These are phyloP conservation scores for Dinothrombium tinctorium DNA, from an alignment of 1,140 invertebrate genomes.

Conservation along the genomic window DNA sequence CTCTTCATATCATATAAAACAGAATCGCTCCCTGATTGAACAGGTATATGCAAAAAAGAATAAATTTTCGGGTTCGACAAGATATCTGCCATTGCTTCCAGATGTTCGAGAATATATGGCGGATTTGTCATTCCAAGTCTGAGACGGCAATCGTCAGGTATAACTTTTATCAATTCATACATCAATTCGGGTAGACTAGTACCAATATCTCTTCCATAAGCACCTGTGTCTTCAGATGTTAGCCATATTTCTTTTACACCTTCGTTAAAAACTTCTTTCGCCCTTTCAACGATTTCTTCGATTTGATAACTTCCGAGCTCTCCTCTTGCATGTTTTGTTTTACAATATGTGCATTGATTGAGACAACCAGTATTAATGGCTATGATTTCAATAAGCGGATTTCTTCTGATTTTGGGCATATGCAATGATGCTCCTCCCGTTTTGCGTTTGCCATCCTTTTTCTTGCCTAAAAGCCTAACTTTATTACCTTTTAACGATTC, in stretches of 20 bases:
- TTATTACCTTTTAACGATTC: slow-evolving; percentile 82
- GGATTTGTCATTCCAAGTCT: slow-evolving; percentile 90
- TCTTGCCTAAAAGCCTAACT: slow-evolving; percentile 46
- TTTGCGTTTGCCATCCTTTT: slow-evolving; percentile 52
- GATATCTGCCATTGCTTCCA: slow-evolving; percentile 65
- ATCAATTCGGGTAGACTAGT: slow-evolving; percentile 62
- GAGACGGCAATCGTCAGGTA: slow-evolving; percentile 57
- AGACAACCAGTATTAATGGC: slow-evolving; percentile 87
- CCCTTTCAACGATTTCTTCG: slow-evolving; percentile 28
- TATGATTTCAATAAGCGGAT: slow-evolving; percentile 91
- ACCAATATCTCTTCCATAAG: slow-evolving; percentile 84
- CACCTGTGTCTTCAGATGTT: slow-evolving; percentile 91
- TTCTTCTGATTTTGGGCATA: slow-evolving; percentile 80
- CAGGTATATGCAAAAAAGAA: slow-evolving; percentile 83
- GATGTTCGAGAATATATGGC: slow-evolving; percentile 84
- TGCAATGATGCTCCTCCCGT: slow-evolving; percentile 57
- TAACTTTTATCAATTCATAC: slow-evolving; percentile 60
- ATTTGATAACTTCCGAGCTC: slow-evolving; percentile 79
- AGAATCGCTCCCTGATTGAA: slow-evolving; percentile 81
- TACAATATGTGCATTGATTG: slow-evolving; percentile 96
- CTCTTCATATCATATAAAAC: slow-evolving; percentile 87
- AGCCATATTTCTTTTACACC: slow-evolving; percentile 94
- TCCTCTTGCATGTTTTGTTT: slow-evolving; percentile 89
- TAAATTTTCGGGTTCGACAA: slow-evolving; percentile 67
- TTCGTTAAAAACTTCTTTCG: slow-evolving; percentile 53